Conservation (phyloP, 2,113 vertebrate genomes). For the Bubo bubo region DNA sequence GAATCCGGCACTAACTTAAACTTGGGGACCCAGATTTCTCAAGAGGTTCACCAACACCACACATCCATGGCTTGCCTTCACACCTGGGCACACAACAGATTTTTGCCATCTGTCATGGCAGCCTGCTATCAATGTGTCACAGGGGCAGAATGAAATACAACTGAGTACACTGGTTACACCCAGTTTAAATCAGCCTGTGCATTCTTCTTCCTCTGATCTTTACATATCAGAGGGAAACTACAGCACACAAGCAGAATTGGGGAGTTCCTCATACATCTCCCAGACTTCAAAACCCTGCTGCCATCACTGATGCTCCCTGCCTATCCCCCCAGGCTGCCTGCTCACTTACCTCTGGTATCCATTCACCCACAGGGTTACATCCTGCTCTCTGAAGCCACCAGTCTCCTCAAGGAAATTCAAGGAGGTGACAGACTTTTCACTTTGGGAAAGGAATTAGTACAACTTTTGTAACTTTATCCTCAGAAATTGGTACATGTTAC, state of each 20-base stretch:
- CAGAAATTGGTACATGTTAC: not conserved
- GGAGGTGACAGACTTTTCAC: not conserved
- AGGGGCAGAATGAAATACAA: not conserved
- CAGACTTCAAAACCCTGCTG: not conserved
- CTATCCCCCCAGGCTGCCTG: not conserved
- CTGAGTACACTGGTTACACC: not conserved
- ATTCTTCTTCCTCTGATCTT: not conserved
- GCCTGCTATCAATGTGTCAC: not conserved
- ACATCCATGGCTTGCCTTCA: not conserved
- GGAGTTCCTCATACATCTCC: not conserved
- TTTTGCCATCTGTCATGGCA: not conserved
- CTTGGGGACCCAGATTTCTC: not conserved
- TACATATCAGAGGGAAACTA: not conserved
- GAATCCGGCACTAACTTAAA: not conserved
- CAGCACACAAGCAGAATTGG: not conserved
- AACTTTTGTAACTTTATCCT: not conserved
- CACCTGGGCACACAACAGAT: fast-evolving
- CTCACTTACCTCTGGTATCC: not conserved
- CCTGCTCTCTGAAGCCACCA: not conserved
- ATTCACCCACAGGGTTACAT: not conserved
- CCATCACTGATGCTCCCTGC: not conserved
- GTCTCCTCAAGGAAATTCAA: not conserved
- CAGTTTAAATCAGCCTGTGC: not conserved
- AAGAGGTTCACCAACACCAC: not conserved
- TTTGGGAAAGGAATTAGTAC: not conserved